Base-by-base conservation (phyloP, 2,888 invertebrate species). In the Branchellion lobata region DNA sequence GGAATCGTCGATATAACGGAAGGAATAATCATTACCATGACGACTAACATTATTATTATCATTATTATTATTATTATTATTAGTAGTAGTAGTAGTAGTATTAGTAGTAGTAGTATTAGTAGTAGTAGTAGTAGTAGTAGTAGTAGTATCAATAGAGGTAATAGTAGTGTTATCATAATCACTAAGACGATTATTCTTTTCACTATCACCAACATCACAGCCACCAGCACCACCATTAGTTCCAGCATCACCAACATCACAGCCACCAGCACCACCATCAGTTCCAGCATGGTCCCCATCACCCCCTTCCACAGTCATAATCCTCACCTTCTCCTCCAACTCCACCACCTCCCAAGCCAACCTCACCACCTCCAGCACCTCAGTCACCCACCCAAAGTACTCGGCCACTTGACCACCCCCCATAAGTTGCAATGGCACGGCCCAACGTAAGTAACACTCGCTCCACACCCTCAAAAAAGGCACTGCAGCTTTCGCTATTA, bases 391-490 rank as follows among this genome's bases (percentile, higher is more conserved):
- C 18, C 88, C 84, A 82, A 87, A 88, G 74, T 85, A 85, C 0
- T 86, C 85, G 3, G 88, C 87, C 18, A 61, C 29, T 80, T 86
- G 83, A 0, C 93, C 93, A 21, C 93, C 92, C 82, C 91, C 79
- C 27, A 90, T 89, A 81, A 93, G 91, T 88, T 95, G 94, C 5
- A 94, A 90, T 29, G 93, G 92, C 29, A 92, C 91, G 85, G 94
- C 90, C 94, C 94, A 95, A 36, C 96, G 91, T 86, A 93, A 92
- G 88, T 94, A 96, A 88, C 94, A 95, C 87, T 93, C 94, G 80
- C 91, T 89, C 95, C 95, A 96, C 68, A 95, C 87, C 47, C 51
- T n/a, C 11, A 72, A n/a, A 33, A 29, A 34, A 18, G 77, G 40
- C 40, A 77, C 33, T 24, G n/a, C n/a, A 24, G 34, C n/a, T 27